Conservation (phyloP, 2,113 vertebrate genomes). For the Chaetodon auriga region DNA sequence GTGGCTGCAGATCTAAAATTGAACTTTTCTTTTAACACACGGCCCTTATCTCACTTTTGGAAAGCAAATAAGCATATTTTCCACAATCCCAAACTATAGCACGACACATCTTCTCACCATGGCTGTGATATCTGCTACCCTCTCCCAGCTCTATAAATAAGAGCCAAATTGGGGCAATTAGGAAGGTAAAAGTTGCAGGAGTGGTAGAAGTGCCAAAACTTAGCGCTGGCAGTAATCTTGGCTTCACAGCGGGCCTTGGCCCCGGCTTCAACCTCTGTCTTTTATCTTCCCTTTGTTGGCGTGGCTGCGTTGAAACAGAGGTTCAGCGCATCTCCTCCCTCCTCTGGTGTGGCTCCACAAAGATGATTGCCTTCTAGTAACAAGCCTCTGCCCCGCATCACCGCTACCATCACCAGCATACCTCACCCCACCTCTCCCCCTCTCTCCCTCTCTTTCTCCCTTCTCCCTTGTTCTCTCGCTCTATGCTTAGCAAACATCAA, state of each 20-base stretch:
- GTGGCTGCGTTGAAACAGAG: constrained; percentile 87
- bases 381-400: constrained; percentile 87
- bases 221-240: constrained; percentile 84
- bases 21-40: neutral
- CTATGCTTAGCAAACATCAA: constrained; percentile 99
- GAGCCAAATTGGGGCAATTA: constrained; percentile 69
- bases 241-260: constrained; percentile 93
- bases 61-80: neutral
- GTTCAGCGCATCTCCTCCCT: constrained; percentile 86
- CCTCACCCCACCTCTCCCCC: constrained; percentile 84
- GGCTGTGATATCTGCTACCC: constrained; percentile 11
- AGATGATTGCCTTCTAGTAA: constrained; percentile 95
- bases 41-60: neutral
- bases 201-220: constrained; percentile 75
- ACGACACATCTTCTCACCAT: constrained; percentile 4
- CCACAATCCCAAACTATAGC: neutral
- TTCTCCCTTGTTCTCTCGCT: constrained; percentile 93
- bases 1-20: neutral
- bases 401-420: constrained; percentile 76
- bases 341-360: constrained; percentile 90
- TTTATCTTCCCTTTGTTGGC: constrained; percentile 97
- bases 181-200: constrained; percentile 71
- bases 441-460: constrained; percentile 75
- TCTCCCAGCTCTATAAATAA: constrained; percentile 38
- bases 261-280: constrained; percentile 90